Evolutionary conservation across 2,888 invertebrate genomes (phyloP).

Genomic region (Eudemis profundana): DNA sequence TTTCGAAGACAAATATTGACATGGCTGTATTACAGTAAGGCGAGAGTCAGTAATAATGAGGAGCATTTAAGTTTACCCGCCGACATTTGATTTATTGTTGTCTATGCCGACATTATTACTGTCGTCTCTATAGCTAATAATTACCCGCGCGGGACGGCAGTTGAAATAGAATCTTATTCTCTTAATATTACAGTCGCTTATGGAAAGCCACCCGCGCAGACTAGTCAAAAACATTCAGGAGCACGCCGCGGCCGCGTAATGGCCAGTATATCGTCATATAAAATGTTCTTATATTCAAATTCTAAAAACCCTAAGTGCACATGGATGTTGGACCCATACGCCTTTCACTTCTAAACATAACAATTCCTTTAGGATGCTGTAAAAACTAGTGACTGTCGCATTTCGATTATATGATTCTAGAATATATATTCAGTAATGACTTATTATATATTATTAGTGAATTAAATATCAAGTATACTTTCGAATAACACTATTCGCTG

Average conservation of each 20-base stretch:
- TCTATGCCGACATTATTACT: constrained; percentile 14
- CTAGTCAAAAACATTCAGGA: constrained; percentile 24
- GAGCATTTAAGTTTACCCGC: neutral
- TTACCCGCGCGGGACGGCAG: constrained; percentile 19
- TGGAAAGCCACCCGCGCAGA: constrained; percentile 15
- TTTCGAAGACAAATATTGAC: constrained; percentile 26
- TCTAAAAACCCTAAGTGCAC: neutral
- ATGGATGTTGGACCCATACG: neutral
- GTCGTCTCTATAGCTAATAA: constrained; percentile 22
- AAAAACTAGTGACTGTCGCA: neutral
- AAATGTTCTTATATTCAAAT: constrained; percentile 1
- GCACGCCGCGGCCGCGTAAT: constrained; percentile 29
- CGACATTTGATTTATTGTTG: neutral
- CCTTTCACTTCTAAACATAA: neutral
- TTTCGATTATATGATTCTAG: neutral
- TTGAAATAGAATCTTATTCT: constrained; percentile 31
- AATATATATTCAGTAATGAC: neutral
- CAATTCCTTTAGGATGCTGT: constrained; percentile 10
- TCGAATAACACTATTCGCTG: neutral
- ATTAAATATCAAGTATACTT: neutral
- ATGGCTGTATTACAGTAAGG: constrained; percentile 26
- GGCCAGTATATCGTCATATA: neutral
- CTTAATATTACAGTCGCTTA: constrained; percentile 32
- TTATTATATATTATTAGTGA: neutral
- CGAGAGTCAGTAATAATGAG: constrained; percentile 24